phyloP scores from a whole-genome alignment of 2,113 vertebrate species.

The Dasyornis broadbenti region DNA sequence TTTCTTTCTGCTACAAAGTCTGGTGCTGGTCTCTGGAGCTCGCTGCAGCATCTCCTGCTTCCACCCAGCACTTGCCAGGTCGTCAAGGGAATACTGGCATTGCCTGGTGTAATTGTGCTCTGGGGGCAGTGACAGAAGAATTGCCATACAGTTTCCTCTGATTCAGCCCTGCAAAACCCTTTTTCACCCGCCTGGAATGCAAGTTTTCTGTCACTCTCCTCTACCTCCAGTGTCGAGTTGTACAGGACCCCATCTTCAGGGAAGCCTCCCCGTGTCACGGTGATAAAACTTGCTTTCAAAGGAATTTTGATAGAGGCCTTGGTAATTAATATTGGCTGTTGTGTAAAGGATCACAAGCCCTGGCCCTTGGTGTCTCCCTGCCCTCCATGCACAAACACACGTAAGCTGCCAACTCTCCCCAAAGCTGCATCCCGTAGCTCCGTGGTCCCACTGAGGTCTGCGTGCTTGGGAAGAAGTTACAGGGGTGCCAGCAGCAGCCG shows the following conservation, averaged over 20 bases:
- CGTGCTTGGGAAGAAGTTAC: background rate
- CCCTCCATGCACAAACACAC: background rate
- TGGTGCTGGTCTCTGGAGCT: background rate
- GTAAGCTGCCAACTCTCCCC: background rate
- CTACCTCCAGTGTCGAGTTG: too few species aligned
- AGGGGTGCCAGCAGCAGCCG: background rate
- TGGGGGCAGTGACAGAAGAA: background rate
- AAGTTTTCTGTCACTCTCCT: background rate
- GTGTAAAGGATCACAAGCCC: background rate
- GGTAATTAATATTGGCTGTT: background rate
- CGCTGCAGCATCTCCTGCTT: background rate
- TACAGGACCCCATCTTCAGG: background rate
- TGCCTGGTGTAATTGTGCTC: background rate
- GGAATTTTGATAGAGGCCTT: background rate
- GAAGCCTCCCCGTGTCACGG: background rate
- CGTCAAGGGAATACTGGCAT: background rate
- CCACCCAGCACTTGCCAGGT: fast-evolving
- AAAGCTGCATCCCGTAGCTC: background rate
- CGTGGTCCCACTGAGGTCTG: background rate
- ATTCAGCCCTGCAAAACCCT: background rate
- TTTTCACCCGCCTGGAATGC: background rate
- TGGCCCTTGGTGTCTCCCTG: background rate
- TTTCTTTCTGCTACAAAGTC: background rate
- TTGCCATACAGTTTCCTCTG: background rate
- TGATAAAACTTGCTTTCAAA: background rate